Conservation (phyloP, 2,113 vertebrate species). For the Cairina moschata region DNA sequence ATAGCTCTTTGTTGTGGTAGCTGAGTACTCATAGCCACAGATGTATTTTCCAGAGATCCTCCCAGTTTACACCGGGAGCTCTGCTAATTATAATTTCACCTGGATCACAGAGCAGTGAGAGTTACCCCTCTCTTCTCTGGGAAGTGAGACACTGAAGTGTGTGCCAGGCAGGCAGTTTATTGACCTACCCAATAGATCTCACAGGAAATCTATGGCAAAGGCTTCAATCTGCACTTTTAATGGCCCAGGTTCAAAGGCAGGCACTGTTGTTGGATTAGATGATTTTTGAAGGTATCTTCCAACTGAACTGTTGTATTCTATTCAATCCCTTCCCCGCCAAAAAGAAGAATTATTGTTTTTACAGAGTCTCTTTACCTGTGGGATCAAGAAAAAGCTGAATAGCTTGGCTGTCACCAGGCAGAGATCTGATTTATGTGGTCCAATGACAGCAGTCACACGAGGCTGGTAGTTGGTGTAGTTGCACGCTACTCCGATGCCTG, state of each 20-base stretch:
- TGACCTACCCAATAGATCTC: background rate
- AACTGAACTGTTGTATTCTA: background rate
- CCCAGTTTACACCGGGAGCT: background rate
- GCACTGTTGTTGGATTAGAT: rapidly evolving
- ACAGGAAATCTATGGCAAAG: no score
- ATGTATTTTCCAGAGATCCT: background rate
- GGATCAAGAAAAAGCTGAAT: slow-evolving; percentile 85
- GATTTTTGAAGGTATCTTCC: background rate
- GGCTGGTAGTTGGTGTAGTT: slow-evolving; percentile 86
- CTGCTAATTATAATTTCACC: background rate
- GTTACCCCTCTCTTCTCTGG: background rate
- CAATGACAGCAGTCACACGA: slow-evolving; percentile 82
- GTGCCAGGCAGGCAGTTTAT: background rate
- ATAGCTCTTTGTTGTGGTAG: background rate
- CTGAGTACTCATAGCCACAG: background rate
- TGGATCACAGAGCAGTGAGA: background rate
- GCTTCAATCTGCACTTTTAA: background rate
- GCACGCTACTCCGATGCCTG: slow-evolving; percentile 56
- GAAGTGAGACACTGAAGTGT: background rate
- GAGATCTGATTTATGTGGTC: slow-evolving; percentile 81
- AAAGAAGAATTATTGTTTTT: background rate
- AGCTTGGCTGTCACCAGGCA: slow-evolving; percentile 81
- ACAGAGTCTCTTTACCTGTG: slow-evolving; percentile 77
- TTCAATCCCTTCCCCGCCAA: background rate
- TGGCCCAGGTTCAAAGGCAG: background rate